These are phyloP conservation scores for Hofmannophila pseudospretella DNA, from an alignment of 2,888 invertebrate species.

Conservation along the genomic window DNA sequence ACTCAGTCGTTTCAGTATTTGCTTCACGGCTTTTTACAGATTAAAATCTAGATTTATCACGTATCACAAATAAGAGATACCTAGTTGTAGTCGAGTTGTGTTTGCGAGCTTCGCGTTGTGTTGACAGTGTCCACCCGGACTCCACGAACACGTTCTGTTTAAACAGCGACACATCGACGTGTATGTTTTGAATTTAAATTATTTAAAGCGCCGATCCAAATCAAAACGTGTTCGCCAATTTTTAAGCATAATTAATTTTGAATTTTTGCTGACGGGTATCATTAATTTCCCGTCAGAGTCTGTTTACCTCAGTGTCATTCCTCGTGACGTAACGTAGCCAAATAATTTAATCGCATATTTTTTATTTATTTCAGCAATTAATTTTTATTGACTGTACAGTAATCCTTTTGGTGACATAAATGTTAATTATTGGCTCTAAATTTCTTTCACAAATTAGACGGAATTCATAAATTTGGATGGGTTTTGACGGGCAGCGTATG, in stretches of 20 bases:
- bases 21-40: too few relatives aligned
- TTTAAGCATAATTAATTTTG: constrained; percentile 33
- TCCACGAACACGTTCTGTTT: constrained; percentile 55
- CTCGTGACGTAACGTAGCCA: background rate
- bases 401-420: constrained; percentile 64
- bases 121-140: constrained; percentile 45
- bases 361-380: constrained; percentile 27
- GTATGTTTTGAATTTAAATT: constrained; percentile 67
- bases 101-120: too few relatives aligned
- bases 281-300: constrained; percentile 7
- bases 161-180: constrained; percentile 58
- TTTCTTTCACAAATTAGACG: constrained; percentile 60
- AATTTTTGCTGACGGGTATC: constrained; percentile 9
- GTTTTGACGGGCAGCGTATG: constrained; percentile 42
- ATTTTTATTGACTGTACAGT: constrained; percentile 44
- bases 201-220: constrained; percentile 51
- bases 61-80: too few relatives aligned
- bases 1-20: too few relatives aligned
- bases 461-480: constrained; percentile 59
- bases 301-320: constrained; percentile 7
- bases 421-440: constrained; percentile 59
- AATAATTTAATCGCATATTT: constrained; percentile 10
- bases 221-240: constrained; percentile 46
- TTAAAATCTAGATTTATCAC: too few relatives aligned
- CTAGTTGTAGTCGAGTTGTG: too few relatives aligned